Conservation (phyloP, 2,797 vertebrate species). For the Hypotaenidia philippensis region DNA sequence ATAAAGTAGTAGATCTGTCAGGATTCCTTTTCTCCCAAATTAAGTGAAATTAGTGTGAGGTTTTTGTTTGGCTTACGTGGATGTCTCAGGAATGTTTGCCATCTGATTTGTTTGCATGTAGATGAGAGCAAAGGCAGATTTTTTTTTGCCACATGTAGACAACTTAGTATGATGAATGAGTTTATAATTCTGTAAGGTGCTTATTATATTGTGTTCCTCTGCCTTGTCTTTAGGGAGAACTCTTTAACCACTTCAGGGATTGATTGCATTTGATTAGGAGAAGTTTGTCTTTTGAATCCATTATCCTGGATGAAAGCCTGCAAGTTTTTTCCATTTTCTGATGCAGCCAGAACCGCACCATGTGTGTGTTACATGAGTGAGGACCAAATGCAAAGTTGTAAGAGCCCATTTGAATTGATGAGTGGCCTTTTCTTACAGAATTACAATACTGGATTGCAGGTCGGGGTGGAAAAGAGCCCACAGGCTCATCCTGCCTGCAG, state of each 20-base stretch:
- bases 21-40: conserved; percentile 2
- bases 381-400: not conserved
- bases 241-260: conserved; percentile 54
- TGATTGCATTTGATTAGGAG: conserved; percentile 54
- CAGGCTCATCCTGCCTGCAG: not conserved
- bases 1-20: not conserved
- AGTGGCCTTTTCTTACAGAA: not conserved
- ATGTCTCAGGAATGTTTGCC: not conserved
- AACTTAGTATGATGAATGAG: conserved; percentile 42
- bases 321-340: not conserved
- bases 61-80: not conserved
- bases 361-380: not conserved
- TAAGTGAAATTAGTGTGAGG: not conserved
- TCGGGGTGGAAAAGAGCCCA: not conserved
- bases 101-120: not conserved
- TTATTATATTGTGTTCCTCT: conserved; percentile 45
- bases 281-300: conserved; percentile 25
- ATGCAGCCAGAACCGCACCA: not conserved
- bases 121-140: not conserved
- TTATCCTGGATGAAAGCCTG: not conserved
- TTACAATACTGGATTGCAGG: not conserved
- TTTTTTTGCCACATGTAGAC: not conserved
- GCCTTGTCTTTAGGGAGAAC: conserved; percentile 44
- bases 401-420: not conserved
- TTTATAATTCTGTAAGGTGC: conserved; percentile 55